Percentiles rank a stretch among this genome's conserved stretches.
These are phyloP conservation scores for Eretmochelys imbricata DNA, from an alignment of 2,113 vertebrate species.

Conservation along the genomic window DNA sequence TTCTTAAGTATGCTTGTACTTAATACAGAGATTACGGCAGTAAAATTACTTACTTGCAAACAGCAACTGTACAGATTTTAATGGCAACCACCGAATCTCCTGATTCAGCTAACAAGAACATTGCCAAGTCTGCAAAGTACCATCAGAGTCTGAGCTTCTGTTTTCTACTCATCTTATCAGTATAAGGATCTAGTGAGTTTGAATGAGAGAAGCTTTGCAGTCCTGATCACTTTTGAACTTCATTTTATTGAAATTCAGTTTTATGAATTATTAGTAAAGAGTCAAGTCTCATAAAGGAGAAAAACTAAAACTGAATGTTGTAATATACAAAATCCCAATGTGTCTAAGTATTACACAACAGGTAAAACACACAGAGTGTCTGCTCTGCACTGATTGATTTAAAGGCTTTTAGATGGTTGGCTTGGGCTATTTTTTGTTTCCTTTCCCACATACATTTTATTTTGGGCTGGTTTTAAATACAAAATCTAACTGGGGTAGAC, in stretches of 20 bases:
- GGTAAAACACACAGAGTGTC: neutral
- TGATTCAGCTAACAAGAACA: neutral
- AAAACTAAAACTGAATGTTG: neutral
- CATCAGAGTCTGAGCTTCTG: neutral
- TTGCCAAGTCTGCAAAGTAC: accelerated
- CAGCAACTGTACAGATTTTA: neutral
- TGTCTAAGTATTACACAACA: neutral
- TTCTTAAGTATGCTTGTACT: neutral
- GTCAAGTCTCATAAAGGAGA: neutral
- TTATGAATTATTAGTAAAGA: neutral
- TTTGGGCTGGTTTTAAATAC: too few relatives aligned
- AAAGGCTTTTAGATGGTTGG: neutral
- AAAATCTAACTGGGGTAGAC: too few relatives aligned
- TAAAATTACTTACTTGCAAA: neutral
- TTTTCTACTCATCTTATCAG: neutral
- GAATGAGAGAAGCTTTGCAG: neutral
- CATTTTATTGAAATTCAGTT: neutral
- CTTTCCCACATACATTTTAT: too few relatives aligned
- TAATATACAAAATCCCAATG: neutral
- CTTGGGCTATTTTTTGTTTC: neutral
- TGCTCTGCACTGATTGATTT: neutral
- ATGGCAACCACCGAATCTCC: neutral
- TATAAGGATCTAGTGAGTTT: neutral
- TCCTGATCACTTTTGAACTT: neutral
- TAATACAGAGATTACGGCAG: neutral